phyloP scores from a whole-genome alignment of 2,888 invertebrate genomes.

The Lapara coniferarum region DNA sequence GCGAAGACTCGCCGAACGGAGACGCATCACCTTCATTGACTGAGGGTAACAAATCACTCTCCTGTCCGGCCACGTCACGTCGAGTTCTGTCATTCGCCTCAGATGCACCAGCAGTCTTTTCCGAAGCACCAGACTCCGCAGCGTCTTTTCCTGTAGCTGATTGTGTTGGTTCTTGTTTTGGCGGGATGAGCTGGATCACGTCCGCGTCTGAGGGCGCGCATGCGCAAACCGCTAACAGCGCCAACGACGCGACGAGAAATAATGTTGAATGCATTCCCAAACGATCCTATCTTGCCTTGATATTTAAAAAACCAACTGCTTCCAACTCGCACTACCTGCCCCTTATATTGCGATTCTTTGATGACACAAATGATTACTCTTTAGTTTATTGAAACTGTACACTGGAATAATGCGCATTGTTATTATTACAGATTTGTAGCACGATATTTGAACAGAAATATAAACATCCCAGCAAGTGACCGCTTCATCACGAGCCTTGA shows the following conservation, averaged over 20 bases:
- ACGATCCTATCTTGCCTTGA: constrained; percentile 71
- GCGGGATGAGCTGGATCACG: constrained; percentile 74
- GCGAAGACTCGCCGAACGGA: constrained; percentile 64
- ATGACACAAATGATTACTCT: constrained; percentile 65
- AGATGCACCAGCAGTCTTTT: constrained; percentile 66
- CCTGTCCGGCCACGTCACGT: constrained; percentile 64
- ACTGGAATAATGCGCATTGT: constrained; percentile 59
- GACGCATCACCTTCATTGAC: constrained; percentile 62
- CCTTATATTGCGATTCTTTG: constrained; percentile 62
- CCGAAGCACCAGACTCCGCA: constrained; percentile 77
- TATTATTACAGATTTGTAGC: constrained; percentile 65
- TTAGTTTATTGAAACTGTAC: constrained; percentile 60
- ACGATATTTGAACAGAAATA: constrained; percentile 53
- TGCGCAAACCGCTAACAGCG: constrained; percentile 69
- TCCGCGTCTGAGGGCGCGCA: constrained; percentile 68
- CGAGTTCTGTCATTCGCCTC: constrained; percentile 54
- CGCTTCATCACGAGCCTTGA: constrained; percentile 62
- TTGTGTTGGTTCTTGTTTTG: constrained; percentile 72
- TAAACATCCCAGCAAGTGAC: constrained; percentile 59
- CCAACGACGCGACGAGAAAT: constrained; percentile 73
- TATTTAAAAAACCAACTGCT: constrained; percentile 50
- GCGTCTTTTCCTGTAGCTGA: constrained; percentile 73
- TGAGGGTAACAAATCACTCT: constrained; percentile 71
- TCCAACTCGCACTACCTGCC: constrained; percentile 29
- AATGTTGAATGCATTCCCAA: constrained; percentile 74